A percentile compares a stretch with the other conserved stretches of the same genome.
These are phyloP conservation scores for Araneus ventricosus DNA, from an alignment of 1,140 invertebrate species.

Conservation along the genomic window DNA sequence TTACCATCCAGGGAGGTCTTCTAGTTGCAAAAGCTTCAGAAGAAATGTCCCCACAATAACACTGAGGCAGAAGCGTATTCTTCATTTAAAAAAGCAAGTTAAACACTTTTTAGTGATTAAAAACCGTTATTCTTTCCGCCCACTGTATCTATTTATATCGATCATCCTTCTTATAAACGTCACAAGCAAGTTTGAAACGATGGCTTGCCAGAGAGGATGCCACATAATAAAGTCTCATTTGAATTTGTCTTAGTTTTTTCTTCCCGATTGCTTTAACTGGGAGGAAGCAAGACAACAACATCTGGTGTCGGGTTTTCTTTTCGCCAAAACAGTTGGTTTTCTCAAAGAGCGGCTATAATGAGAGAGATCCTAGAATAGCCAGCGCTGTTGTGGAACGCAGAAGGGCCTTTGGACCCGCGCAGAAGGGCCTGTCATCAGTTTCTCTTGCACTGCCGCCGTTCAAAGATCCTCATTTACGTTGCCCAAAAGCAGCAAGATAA, in stretches of 20 bases:
- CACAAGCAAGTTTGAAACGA: not conserved
- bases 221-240: conserved; percentile 6
- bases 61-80: not conserved
- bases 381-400: not conserved
- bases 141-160: conserved; percentile 37
- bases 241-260: not conserved
- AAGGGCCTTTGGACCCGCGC: conserved; percentile 45
- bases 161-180: conserved; percentile 41
- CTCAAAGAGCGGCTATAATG: not conserved
- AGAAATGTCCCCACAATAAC: too few species aligned
- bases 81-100: not conserved
- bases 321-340: conserved; percentile 19
- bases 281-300: conserved; percentile 28
- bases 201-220: not conserved
- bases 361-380: conserved; percentile 40
- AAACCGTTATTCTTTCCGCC: conserved; percentile 36
- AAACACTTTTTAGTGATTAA: conserved; percentile 16
- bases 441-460: conserved; percentile 7
- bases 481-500: not conserved
- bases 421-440: conserved; percentile 33
- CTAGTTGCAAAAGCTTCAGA: too few species aligned
- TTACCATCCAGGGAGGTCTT: too few species aligned
- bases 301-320: conserved; percentile 23
- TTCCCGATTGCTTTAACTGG: not conserved
- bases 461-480: conserved; percentile 51